Base-by-base conservation (phyloP, 2,113 vertebrate species). In the Hypomesus transpacificus region DNA sequence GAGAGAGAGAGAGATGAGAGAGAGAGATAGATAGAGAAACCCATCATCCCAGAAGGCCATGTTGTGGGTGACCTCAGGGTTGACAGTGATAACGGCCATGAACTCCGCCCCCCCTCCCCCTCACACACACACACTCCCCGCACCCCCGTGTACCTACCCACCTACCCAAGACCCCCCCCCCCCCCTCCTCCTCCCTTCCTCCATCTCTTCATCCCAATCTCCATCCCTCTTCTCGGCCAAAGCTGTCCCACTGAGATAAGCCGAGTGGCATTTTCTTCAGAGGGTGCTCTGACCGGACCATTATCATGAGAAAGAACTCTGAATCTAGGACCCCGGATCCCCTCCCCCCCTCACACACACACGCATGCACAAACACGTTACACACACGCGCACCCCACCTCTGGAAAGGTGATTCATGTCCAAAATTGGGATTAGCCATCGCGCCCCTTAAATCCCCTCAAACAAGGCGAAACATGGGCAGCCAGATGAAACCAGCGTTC, bases 391-490 rank as follows among this genome's bases (percentile, higher is more conserved):
- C 39, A 39, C 7, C 39, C 39, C 39, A 39, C 66, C 82, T 68
- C 89, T 86, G 90, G 91, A 87, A 39, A 84, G 54, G 87, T 90
- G 93, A 94, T 94, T 95, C 93, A 94, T 95, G 94, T 96, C 98
- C 94, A 95, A 96, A 95, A 86, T 96, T 94, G 76, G 94, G 97
- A 97, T 98, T 96, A 98, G 93, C 18, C 92, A 83, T 93, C 93
- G 89, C 85, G 89, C 88, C 85, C 85, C 84, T 85, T 84, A 95
- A 98, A 98, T 98, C 96, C 95, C 94, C 95, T 98, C 96, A 98
- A 96, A 98, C 91, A 87, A 89, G 87, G 78, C 91, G 60, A 69
- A 73, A 72, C 77, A 39, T 77, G 80, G 74, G 75, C 73, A n/a
- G 74, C 84, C 46, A 88, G 93, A 95, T 94, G 92, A 94, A 94